phyloP scores from a whole-genome alignment of 2,113 vertebrate genomes.

The Emberiza fucata region DNA sequence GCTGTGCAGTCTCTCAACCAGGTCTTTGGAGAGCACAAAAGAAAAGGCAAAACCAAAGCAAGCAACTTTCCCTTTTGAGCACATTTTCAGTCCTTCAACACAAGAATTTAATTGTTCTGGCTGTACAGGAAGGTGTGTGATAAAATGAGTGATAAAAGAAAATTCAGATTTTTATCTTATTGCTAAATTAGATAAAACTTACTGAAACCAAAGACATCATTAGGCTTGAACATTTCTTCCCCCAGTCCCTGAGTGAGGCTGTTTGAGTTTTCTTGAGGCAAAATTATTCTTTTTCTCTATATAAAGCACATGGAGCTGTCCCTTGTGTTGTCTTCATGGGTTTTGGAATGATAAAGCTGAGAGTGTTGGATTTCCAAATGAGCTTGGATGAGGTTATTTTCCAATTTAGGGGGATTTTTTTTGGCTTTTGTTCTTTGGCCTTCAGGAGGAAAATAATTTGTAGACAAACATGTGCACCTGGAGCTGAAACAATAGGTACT shows the following conservation, averaged over 20 bases:
- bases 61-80: background rate
- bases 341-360: background rate
- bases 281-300: background rate
- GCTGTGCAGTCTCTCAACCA: background rate
- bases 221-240: background rate
- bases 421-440: conserved; percentile 58
- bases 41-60: background rate
- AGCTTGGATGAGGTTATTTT: conserved; percentile 45
- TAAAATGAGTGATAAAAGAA: background rate
- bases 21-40: background rate
- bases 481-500: conserved; percentile 62
- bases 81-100: background rate
- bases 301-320: background rate
- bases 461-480: conserved; percentile 65
- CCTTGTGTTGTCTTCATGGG: background rate
- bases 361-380: conserved; percentile 11
- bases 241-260: background rate
- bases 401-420: background rate
- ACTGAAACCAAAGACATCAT: background rate
- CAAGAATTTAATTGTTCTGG: background rate
- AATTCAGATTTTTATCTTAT: background rate
- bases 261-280: background rate
- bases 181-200: background rate
- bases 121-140: background rate
- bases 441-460: conserved; percentile 58